Percentiles rank a stretch among this genome's conserved stretches.
phyloP scores from a whole-genome alignment of 2,113 vertebrate species.

The Gasterosteus aculeatus region DNA sequence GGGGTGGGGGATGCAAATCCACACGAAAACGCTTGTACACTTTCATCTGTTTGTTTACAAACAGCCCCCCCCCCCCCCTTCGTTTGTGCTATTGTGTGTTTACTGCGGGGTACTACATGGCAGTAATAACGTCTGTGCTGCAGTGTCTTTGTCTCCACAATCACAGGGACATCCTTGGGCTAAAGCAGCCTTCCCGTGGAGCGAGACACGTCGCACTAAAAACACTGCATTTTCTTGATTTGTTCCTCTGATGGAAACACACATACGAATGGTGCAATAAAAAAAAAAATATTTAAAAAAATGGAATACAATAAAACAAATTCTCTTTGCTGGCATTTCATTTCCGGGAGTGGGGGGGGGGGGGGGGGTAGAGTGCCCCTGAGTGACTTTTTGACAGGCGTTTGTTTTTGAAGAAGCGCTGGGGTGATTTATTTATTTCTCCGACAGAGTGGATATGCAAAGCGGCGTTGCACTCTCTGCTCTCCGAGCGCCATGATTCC shows the following conservation, averaged over 20 bases:
- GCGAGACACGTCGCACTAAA: conserved; percentile 62
- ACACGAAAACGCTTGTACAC: conserved; percentile 21
- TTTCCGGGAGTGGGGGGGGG: conserved; percentile 28
- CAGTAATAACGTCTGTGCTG: conserved; percentile 70
- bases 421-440: conserved; percentile 72
- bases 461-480: conserved; percentile 52
- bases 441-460: conserved; percentile 69
- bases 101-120: conserved; percentile 45
- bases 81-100: conserved; percentile 71
- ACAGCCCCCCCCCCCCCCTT: conserved; percentile 41
- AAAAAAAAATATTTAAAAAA: conserved; percentile 1
- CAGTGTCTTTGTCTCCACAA: conserved; percentile 62
- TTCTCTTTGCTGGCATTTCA: conserved; percentile 49
- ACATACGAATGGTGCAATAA: conserved; percentile 56
- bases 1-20: conserved; percentile 35
- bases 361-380: conserved; percentile 44
- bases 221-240: conserved; percentile 67
- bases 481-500: conserved; percentile 48
- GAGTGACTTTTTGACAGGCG: conserved; percentile 78
- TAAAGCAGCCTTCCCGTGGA: conserved; percentile 61
- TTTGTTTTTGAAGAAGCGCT: conserved; percentile 68
- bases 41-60: conserved; percentile 62
- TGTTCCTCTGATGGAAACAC: conserved; percentile 60
- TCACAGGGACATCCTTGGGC: conserved; percentile 63
- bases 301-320: conserved; percentile 44